Evolutionary conservation across 1,140 invertebrate genomes (phyloP), one percentile per base, ranked within the genome.

Genomic region (Copidosoma floridanum): DNA sequence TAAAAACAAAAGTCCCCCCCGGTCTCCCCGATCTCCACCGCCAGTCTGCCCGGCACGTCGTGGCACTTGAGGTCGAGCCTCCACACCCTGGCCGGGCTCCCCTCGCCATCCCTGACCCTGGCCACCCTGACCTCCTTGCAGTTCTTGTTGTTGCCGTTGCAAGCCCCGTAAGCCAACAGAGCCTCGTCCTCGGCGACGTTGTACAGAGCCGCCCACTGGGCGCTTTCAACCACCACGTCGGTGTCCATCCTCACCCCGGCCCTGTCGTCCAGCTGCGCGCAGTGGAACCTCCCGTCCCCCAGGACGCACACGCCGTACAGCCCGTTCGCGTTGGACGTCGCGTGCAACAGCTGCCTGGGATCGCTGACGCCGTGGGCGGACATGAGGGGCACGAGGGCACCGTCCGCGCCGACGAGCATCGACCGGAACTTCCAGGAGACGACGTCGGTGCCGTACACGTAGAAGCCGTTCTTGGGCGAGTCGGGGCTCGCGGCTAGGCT

Each of bases 341-440:
- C 51, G 2, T 18, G 14, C 4, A 48, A 37, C 1, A 54, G 18
- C 16, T 41, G 18, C 11, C 43, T 24, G 1, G 58, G 58, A n/a
- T 61, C 58, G 3, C 29, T 21, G 0, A 55, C 52, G 2, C 40
- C 29, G 40, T 6, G 27, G 5, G 18, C 58, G 5, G 44, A 48
- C 24, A 61, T 47, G n/a, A 61, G 51, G n/a, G 48, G 27, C 0
- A 18, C 38, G 2, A 16, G 16, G 14, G 20, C 6, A 2, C 51
- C 51, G 0, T 4, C 4, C 2, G 21, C 2, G 14, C 14, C 32
- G 0, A 54, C 43, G 5, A 52, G 44, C 24, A 55, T 21, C 3
- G 58, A 51, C 8, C 44, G n/a, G 18, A 61, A 61, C 10, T 27
- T 61, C 58, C 58, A 61, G 0, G 52, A 40, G 18, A 21, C 27